Evolutionary conservation across 2,113 vertebrate genomes (phyloP), one percentile per base, ranked within the genome.

Genomic region (Eulacestoma nigropectus): DNA sequence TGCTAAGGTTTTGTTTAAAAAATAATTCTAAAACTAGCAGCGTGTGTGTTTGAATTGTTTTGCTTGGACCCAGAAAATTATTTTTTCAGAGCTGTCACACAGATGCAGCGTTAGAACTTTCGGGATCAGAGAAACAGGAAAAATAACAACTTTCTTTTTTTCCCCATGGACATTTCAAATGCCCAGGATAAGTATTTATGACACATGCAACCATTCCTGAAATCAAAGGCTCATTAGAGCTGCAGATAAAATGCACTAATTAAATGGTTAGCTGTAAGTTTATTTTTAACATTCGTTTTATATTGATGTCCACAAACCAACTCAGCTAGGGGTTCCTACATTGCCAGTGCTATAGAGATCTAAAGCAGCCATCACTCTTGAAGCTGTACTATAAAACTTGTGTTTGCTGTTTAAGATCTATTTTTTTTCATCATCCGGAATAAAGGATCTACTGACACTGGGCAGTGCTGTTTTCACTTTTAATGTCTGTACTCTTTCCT

Each of bases 391-490:
- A 6, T 46, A 64, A 89, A 94, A 87, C 25, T 49, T 46, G 9
- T 3, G n/a, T 82, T 89, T 64, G 11, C n/a, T 80, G 25, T 69
- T 89, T 53, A 59, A 77, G 20, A 76, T 41, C 13, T 49, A 11
- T 16, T 67, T 37, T 59, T 69, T 91, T 74, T 60, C 8, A 39
- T 75, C 44, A 44, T 57, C 30, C 19, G 60, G 37, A 70, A 44
- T 55, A 85, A 97, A 95, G 75, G 42, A 70, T 84, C n/a, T 68
- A 29, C 87, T 93, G 81, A 81, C 59, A 84, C 16, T 70, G 78
- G 59, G 90, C 57, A 47, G 89, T 21, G 29, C 90, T 95, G 14
- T 41, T 96, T 93, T 97, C 53, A 79, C 76, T 91, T 97, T 87
- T 96, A 83, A 60, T 77, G 46, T 93, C 56, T 85, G 4, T 79